phyloP scores from a whole-genome alignment of 2,113 vertebrate species.

The Thunnus thynnus region DNA sequence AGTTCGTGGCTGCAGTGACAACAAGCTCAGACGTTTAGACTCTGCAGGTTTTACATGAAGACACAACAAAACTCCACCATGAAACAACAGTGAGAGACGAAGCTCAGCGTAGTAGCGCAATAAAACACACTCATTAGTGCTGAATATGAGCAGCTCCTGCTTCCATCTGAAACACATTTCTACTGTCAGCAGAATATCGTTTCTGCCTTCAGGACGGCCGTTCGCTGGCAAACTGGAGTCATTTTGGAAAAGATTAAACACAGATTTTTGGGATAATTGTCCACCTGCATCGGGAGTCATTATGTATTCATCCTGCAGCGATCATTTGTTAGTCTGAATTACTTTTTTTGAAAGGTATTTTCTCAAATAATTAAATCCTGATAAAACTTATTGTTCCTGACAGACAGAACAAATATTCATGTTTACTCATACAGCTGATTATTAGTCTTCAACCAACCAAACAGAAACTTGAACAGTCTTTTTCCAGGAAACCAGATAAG shows the following conservation, averaged over 20 bases:
- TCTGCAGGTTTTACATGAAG: conserved; percentile 24
- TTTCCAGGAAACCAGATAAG: no score
- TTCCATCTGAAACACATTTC: conserved; percentile 1
- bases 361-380: not conserved
- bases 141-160: fast-evolving
- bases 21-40: not conserved
- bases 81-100: no score
- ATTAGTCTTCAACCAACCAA: not conserved
- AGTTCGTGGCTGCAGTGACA: not conserved
- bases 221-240: conserved; percentile 1
- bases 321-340: not conserved
- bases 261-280: not conserved
- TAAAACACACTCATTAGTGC: not conserved
- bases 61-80: not conserved
- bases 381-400: not conserved
- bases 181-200: not conserved
- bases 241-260: not conserved
- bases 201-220: conserved; percentile 14
- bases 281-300: not conserved
- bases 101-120: no score
- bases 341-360: not conserved
- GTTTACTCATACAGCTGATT: not conserved
- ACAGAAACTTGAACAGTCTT: no score
- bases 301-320: not conserved
- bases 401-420: not conserved